These are phyloP conservation scores for Bombus terrestris DNA, from an alignment of 1,140 invertebrate species.

Conservation along the genomic window DNA sequence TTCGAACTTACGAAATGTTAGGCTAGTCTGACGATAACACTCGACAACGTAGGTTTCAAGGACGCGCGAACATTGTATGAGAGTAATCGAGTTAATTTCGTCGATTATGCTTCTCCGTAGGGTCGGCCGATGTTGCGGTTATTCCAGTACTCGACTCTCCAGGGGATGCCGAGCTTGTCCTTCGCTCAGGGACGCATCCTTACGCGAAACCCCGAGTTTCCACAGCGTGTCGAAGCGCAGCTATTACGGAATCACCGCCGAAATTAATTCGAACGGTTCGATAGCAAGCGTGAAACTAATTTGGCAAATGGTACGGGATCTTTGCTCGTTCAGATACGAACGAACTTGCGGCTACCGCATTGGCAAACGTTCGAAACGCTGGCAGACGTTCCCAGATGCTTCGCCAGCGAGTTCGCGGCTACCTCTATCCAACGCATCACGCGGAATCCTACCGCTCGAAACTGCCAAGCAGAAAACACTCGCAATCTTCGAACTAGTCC, in stretches of 20 bases:
- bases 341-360: neutral
- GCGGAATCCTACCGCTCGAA: too few relatives aligned
- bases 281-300: constrained; percentile 11
- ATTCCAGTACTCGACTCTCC: neutral
- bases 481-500: neutral
- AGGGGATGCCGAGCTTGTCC: neutral
- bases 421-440: neutral
- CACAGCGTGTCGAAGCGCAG: too few relatives aligned
- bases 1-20: neutral
- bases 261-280: constrained; percentile 12
- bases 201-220: neutral
- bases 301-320: constrained; percentile 9
- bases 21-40: neutral
- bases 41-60: neutral
- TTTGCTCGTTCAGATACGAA: neutral
- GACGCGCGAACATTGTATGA: neutral
- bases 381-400: neutral
- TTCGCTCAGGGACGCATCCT: neutral
- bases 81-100: constrained; percentile 1
- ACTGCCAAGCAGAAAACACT: neutral
- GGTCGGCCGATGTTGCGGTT: neutral
- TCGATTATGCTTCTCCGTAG: neutral
- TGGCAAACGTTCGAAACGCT: constrained; percentile 8
- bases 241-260: neutral
- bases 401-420: neutral